These are phyloP conservation scores for Hemicentrotus pulcherrimus DNA, from an alignment of 35 echinoderm and acorn worm species.

Conservation along the genomic window DNA sequence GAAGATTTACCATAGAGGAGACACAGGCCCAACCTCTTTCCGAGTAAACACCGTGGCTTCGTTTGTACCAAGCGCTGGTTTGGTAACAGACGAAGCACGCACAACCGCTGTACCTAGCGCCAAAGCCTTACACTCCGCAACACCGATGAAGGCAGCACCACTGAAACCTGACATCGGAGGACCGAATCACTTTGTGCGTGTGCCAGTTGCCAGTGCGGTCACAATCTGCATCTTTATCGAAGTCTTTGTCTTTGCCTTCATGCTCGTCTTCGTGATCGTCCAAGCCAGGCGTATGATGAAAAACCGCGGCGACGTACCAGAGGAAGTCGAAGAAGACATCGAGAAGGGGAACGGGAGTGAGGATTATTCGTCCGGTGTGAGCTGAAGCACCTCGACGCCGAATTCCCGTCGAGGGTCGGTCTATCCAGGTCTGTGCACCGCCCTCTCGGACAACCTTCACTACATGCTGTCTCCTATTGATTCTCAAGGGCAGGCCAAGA, in stretches of 20 bases:
- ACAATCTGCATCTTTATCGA: slow-evolving; percentile 16
- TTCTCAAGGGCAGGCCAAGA: not conserved
- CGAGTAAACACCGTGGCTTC: not conserved
- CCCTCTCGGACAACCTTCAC: slow-evolving; percentile 35
- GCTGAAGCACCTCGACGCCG: slow-evolving; percentile 32
- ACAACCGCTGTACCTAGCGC: not conserved
- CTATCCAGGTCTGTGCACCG: slow-evolving; percentile 10
- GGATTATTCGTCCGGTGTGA: not conserved
- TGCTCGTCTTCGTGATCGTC: not conserved
- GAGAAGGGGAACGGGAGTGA: not conserved
- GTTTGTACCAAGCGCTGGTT: not conserved
- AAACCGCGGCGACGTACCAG: not conserved
- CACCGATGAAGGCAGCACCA: not conserved
- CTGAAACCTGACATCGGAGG: not conserved
- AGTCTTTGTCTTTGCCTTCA: not conserved
- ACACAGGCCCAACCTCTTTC: not conserved
- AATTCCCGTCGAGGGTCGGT: not conserved
- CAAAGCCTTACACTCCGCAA: not conserved
- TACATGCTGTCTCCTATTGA: slow-evolving; percentile 33
- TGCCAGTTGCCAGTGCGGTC: not conserved
- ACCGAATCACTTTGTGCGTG: not conserved
- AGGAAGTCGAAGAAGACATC: not conserved
- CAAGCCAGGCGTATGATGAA: not conserved
- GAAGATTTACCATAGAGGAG: not conserved
- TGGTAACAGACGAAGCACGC: not conserved